These are phyloP conservation scores for Archegozetes longisetosus DNA, from an alignment of 1,140 invertebrate genomes.

Conservation along the genomic window DNA sequence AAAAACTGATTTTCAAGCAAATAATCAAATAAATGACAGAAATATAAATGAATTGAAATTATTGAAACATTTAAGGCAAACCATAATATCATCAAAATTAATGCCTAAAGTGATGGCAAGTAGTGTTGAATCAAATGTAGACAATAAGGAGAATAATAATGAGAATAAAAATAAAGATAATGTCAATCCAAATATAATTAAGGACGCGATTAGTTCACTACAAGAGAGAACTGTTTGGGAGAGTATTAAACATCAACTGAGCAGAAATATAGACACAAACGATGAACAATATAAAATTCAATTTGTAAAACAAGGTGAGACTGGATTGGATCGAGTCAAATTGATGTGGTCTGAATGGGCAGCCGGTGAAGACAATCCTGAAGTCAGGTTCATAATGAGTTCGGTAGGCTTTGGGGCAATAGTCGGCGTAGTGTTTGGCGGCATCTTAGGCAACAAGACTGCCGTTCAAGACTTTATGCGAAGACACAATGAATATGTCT, in stretches of 20 bases:
- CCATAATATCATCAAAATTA: neutral
- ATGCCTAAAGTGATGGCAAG: neutral
- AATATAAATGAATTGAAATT: no score
- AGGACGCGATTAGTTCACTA: neutral
- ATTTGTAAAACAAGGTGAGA: slow-evolving; percentile 2
- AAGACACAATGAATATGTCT: slow-evolving; percentile 10
- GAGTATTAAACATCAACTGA: neutral
- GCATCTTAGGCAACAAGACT: neutral
- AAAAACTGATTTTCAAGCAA: no score
- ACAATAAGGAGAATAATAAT: neutral
- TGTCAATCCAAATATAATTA: no score
- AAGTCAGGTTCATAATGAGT: neutral
- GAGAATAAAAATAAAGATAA: neutral
- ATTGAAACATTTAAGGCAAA: no score
- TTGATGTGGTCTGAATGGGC: neutral
- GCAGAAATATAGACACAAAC: neutral
- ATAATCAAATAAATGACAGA: no score
- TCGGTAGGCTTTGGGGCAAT: neutral
- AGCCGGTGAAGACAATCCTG: slow-evolving; percentile 5
- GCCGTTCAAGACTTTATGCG: slow-evolving; percentile 2
- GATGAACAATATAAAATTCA: neutral
- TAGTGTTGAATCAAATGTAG: no score
- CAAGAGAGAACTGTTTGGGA: neutral
- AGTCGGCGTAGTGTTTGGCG: slow-evolving; percentile 5
- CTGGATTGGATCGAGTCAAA: neutral